These are phyloP conservation scores for Lepidotrigona ventralis DNA, from an alignment of 1,140 invertebrate species.

Conservation along the genomic window DNA sequence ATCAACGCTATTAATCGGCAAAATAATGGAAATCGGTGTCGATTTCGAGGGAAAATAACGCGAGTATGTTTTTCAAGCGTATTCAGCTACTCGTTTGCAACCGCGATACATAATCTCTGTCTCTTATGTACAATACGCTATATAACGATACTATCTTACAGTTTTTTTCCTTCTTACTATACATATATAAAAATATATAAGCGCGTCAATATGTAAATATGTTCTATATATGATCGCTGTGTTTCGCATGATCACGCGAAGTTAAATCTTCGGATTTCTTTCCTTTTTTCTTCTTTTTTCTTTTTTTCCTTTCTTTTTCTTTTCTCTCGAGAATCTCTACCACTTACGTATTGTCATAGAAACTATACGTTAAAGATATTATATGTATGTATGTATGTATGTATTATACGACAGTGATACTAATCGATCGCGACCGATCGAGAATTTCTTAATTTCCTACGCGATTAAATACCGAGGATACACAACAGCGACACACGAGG, in stretches of 20 bases:
- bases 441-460: constrained; percentile 15
- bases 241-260: neutral
- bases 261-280: constrained; percentile 8
- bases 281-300: too few relatives aligned
- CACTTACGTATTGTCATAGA: constrained; percentile 46
- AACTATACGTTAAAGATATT: constrained; percentile 33
- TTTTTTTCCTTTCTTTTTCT: too few relatives aligned
- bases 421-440: constrained; percentile 26
- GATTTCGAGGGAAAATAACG: neutral
- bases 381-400: neutral
- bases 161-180: constrained; percentile 15
- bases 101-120: constrained; percentile 14
- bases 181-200: constrained; percentile 49
- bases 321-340: constrained; percentile 4
- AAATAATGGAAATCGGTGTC: neutral
- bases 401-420: neutral
- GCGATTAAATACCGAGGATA: constrained; percentile 23
- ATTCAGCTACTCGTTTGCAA: neutral
- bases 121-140: constrained; percentile 25
- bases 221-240: neutral
- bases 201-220: constrained; percentile 37
- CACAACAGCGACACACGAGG: neutral
- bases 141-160: constrained; percentile 31
- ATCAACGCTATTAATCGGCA: neutral
- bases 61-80: neutral